Conservation (phyloP, 2,797 vertebrate species). For the Geotria australis region DNA sequence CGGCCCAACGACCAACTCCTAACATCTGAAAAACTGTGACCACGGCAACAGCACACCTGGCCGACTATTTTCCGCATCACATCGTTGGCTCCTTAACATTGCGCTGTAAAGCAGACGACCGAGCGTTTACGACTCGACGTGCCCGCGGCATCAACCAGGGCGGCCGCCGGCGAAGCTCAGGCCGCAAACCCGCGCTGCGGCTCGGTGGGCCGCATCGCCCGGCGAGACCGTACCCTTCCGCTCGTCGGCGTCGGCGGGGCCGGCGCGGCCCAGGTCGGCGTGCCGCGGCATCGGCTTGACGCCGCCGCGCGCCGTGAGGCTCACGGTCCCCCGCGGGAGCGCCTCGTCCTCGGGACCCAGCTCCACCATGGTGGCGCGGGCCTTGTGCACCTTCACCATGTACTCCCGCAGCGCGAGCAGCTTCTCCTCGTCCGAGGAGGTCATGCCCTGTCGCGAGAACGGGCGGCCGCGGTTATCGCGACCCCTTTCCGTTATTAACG, state of each 20-base stretch:
- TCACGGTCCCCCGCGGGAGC: slow-evolving; percentile 46
- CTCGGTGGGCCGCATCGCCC: neutral
- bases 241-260: neutral
- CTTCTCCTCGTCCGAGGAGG: slow-evolving; percentile 76
- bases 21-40: no score
- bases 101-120: no score
- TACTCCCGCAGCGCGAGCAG: slow-evolving; percentile 79
- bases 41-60: no score
- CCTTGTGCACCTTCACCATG: slow-evolving; percentile 88
- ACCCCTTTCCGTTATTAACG: no score
- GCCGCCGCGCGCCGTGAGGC: slow-evolving; percentile 37
- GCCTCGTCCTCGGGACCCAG: slow-evolving; percentile 50
- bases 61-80: no score
- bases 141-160: no score
- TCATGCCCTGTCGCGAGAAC: slow-evolving; percentile 42
- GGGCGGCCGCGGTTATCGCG: no score
- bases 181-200: no score
- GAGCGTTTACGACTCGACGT: no score
- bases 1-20: no score
- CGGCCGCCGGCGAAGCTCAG: no score
- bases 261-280: neutral
- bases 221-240: neutral
- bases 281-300: slow-evolving; percentile 54
- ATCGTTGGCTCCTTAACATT: no score
- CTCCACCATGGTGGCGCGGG: slow-evolving; percentile 73